Percentiles rank a stretch among this genome's conserved stretches.
Conservation (phyloP, 1,140 invertebrate species). For the Drosophila nigrodunni region DNA sequence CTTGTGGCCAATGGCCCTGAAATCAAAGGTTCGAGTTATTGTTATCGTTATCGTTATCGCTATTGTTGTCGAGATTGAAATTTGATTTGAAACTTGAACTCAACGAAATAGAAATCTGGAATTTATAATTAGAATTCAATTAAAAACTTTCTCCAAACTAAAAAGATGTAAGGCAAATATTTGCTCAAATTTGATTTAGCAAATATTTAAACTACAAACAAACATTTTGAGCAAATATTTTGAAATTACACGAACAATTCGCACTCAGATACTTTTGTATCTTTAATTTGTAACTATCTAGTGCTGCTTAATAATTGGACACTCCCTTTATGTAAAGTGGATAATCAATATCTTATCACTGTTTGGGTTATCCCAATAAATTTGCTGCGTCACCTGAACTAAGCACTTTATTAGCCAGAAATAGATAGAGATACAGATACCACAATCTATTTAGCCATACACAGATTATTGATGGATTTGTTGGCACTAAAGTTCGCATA, state of each 20-base stretch:
- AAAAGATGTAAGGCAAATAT: too few species aligned
- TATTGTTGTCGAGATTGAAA: background rate
- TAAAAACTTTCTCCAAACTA: too few species aligned
- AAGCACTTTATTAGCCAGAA: background rate
- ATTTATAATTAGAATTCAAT: background rate
- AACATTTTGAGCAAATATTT: too few species aligned
- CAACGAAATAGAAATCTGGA: background rate
- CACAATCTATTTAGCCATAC: slow-evolving; percentile 5
- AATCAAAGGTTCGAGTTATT: slow-evolving; percentile 1
- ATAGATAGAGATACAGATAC: background rate
- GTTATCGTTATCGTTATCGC: background rate
- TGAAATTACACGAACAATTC: too few species aligned
- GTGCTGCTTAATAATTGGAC: background rate
- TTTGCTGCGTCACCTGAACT: slow-evolving; percentile 2
- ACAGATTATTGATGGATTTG: slow-evolving; percentile 12
- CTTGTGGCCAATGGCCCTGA: slow-evolving; percentile 63
- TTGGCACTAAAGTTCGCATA: background rate
- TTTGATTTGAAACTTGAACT: background rate
- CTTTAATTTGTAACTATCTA: background rate
- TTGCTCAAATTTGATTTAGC: too few species aligned
- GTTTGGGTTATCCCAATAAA: slow-evolving; percentile 2
- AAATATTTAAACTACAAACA: too few species aligned
- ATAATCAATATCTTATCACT: slow-evolving; percentile 14
- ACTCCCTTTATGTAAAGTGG: slow-evolving; percentile 12
- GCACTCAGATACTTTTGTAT: background rate